phyloP scores from a whole-genome alignment of 2,797 vertebrate genomes.

The Enteromius thamalakanensis region DNA sequence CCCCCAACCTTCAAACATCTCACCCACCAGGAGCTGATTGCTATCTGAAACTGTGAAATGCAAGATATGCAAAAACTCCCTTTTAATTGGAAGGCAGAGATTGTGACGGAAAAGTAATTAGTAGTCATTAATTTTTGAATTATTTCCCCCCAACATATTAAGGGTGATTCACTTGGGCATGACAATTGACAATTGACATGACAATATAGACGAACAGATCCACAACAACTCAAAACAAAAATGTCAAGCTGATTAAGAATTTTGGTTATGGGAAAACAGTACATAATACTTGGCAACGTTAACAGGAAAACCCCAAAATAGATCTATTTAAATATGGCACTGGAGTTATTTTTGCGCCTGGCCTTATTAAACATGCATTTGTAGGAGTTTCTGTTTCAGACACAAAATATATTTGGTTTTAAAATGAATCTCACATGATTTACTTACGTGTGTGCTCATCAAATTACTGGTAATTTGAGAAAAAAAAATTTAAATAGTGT shows the following conservation, averaged over 20 bases:
- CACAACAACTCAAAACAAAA: background rate
- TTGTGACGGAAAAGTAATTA: constrained; percentile 26
- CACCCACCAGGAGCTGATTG: constrained; percentile 3
- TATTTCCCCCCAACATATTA: constrained; percentile 15
- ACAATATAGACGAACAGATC: background rate
- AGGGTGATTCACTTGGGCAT: constrained; percentile 23
- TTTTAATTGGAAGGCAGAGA: constrained; percentile 15
- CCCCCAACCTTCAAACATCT: background rate
- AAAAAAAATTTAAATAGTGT: too few species aligned
- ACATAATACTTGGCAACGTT: background rate
- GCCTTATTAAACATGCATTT: background rate
- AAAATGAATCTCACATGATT: background rate
- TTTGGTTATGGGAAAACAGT: background rate
- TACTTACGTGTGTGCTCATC: background rate
- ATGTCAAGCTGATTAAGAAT: background rate
- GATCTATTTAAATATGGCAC: background rate
- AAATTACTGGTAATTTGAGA: too few species aligned
- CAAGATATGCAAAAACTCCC: constrained; percentile 14
- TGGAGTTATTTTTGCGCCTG: background rate
- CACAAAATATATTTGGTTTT: background rate
- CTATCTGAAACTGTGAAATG: constrained; percentile 10
- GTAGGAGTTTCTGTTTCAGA: background rate
- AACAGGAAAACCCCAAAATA: background rate
- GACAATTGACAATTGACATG: background rate
- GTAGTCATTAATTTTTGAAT: constrained; percentile 9